Base-by-base conservation (phyloP, 1,140 invertebrate species). In the Metopolophium dirhodum region DNA sequence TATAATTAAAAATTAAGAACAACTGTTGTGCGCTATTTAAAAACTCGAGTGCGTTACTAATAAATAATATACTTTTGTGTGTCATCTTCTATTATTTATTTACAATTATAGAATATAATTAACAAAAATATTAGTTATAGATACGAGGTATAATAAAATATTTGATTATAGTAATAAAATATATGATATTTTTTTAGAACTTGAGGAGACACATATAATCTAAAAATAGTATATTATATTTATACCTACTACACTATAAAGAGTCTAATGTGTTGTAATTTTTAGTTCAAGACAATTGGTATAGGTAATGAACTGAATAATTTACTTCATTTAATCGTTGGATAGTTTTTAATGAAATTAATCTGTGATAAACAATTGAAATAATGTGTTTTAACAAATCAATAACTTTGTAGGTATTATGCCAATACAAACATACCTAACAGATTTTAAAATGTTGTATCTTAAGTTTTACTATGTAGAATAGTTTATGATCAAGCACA, bases 341-440 rank as follows among this genome's bases (percentile, higher is more conserved):
- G 41, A 26, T 90, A 68, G 41, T 22, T 68, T 45, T 90, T 90
- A 90, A 90, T 68, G 89, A 68, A 90, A 90, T 61, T n/a, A 68
- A 90, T 90, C 89, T 90, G 89, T 90, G 89, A 90, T 90, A 90
- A 68, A 68, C 30, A 77, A n/a, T 77, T n/a, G 4, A 77, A 77
- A n/a, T 77, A 77, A 77, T 77, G n/a, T 77, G 30, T 77, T 77
- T 77, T n/a, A n/a, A 54, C 22, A 54, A 77, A 77, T 77, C n/a
- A 77, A 77, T n/a, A 35, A 77, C 9, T n/a, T n/a, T n/a, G 14
- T 77, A n/a, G 14, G n/a, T 77, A 18, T 18, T 77, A 77, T 18
- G 61, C n/a, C 61, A 77, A 35, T 77, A 77, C 6, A 77, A 77
- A 68, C 11, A 26, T 61, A 57, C 54, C 7, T 57, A 61, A 61